Evolutionary conservation across 2,797 vertebrate species (phyloP).

Genomic region (Scarus forsteni): DNA sequence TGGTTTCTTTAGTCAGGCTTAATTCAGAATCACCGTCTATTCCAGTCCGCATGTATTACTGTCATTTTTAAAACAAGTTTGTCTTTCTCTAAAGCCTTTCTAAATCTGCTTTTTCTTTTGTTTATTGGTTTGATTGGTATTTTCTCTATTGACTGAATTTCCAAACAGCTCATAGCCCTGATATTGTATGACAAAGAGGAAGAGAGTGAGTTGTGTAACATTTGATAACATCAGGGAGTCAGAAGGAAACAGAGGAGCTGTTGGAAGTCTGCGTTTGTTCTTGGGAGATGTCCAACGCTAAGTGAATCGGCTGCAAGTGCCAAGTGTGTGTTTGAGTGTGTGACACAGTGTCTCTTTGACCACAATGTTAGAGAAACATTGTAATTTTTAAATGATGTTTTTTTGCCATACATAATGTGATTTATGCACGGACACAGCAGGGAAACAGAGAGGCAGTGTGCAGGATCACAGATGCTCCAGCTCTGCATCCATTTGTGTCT

Average conservation of each 20-base stretch:
- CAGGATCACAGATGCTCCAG: constrained; percentile 43
- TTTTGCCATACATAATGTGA: constrained; percentile 19
- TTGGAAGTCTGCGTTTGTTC: constrained; percentile 65
- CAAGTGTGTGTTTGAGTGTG: constrained; percentile 24
- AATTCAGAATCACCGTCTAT: no score
- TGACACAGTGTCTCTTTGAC: not conserved
- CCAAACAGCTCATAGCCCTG: no score
- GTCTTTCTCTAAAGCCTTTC: no score
- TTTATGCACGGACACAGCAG: constrained; percentile 1
- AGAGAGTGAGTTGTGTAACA: constrained; percentile 26
- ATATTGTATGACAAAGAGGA: not conserved
- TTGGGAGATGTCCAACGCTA: constrained; percentile 58
- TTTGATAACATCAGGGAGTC: constrained; percentile 62
- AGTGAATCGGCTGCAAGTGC: constrained; percentile 34
- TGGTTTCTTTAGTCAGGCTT: no score
- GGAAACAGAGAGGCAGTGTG: not conserved
- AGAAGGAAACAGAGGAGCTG: constrained; percentile 45
- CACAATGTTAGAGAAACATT: constrained; percentile 22
- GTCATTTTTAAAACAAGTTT: no score
- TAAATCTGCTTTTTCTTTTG: no score
- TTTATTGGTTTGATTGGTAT: no score
- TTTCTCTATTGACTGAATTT: no score
- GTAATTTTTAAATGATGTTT: constrained; percentile 28
- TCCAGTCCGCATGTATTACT: no score
- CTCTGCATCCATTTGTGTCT: constrained; percentile 14